These are phyloP conservation scores for Pseudorhombus dupliciocellatus DNA, from an alignment of 2,113 vertebrate genomes.

Conservation along the genomic window DNA sequence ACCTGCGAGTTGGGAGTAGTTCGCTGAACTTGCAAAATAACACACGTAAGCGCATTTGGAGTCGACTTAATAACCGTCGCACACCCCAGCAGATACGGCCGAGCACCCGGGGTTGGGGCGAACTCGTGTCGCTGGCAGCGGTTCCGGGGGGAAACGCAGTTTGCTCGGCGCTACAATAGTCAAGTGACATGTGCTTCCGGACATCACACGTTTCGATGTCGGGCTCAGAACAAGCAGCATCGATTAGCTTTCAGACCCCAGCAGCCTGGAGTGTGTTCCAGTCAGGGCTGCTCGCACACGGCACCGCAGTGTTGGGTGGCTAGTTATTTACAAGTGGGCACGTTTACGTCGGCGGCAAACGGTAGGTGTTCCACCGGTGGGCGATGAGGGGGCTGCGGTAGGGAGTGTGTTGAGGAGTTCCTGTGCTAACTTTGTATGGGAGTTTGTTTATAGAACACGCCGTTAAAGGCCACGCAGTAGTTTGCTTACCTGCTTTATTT, in stretches of 20 bases:
- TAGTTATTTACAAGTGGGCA: not conserved
- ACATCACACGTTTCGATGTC: conserved; percentile 61
- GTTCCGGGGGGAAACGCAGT: conserved; percentile 32
- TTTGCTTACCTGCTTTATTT: not conserved
- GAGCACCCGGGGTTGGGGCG: not conserved
- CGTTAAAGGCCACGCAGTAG: not conserved
- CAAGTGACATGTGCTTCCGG: conserved; percentile 78
- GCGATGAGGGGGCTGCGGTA: not conserved
- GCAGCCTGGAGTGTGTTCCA: too few relatives aligned
- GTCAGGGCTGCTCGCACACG: not conserved
- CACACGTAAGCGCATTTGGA: rapidly evolving
- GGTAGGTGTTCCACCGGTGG: not conserved
- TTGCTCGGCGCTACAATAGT: conserved; percentile 53
- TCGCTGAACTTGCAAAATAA: conserved; percentile 17
- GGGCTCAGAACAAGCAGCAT: conserved; percentile 19
- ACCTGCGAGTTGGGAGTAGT: conserved; percentile 45
- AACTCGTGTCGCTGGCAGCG: not conserved
- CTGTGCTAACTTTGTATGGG: not conserved
- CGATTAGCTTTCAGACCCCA: not conserved
- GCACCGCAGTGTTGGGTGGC: not conserved
- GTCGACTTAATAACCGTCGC: not conserved
- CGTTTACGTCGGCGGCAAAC: conserved; percentile 21
- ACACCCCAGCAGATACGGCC: rapidly evolving
- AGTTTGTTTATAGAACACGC: not conserved
- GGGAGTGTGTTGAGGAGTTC: not conserved